Evolutionary conservation across 2,113 vertebrate species (phyloP).

Genomic region (Entelurus aequoreus): DNA sequence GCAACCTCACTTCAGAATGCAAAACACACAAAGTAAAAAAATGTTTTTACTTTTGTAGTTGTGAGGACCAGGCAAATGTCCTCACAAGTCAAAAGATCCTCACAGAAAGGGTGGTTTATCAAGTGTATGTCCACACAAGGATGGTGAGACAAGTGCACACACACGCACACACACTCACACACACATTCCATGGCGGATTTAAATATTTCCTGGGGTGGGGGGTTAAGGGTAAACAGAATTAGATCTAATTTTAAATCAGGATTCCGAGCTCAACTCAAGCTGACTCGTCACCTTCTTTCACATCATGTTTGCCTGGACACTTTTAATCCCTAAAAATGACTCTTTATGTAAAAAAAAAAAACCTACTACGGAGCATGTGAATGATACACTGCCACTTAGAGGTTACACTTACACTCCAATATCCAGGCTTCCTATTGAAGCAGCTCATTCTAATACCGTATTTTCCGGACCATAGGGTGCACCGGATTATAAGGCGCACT

Average conservation of each 20-base stretch:
- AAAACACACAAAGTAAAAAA: no score
- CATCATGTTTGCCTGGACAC: slow-evolving; percentile 23
- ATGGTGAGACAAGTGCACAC: no score
- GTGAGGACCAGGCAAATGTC: no score
- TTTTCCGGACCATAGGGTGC: not conserved
- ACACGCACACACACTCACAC: no score
- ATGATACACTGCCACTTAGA: not conserved
- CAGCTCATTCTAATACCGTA: not conserved
- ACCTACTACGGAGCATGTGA: not conserved
- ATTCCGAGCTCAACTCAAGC: slow-evolving; percentile 44
- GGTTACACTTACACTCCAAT: not conserved
- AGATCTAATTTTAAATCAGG: slow-evolving; percentile 73
- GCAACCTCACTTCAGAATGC: no score
- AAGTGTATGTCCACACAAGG: no score
- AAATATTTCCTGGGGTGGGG: slow-evolving; percentile 60
- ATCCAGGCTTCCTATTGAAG: not conserved
- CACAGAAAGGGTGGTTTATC: no score
- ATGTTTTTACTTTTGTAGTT: no score
- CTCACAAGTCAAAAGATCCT: no score
- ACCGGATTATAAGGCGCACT: no score
- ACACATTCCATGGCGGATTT: slow-evolving; percentile 57
- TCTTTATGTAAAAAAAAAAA: not conserved
- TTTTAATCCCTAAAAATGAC: slow-evolving; percentile 6
- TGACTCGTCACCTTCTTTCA: slow-evolving; percentile 14
- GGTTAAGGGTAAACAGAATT: slow-evolving; percentile 65